Conservation (phyloP, 1,140 invertebrate species). For the Bombus picipes region DNA sequence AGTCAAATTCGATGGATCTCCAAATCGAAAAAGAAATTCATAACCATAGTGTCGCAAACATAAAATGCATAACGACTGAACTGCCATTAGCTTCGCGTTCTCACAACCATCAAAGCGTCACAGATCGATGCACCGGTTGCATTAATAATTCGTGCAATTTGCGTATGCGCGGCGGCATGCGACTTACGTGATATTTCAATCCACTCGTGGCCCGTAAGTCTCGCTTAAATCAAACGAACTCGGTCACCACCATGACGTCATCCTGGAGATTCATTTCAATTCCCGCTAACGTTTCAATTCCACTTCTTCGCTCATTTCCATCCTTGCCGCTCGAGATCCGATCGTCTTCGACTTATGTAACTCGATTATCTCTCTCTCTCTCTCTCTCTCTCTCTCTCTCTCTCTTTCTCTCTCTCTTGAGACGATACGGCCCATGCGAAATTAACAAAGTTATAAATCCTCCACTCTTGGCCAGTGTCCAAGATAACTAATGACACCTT, state of each 20-base stretch:
- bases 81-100: background rate
- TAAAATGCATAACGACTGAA: background rate
- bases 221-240: conserved; percentile 42
- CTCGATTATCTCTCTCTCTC: conserved; percentile 30
- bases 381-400: background rate
- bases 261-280: conserved; percentile 17
- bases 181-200: conserved; percentile 48
- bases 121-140: conserved; percentile 24
- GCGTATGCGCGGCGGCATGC: conserved; percentile 20
- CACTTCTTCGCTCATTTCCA: background rate
- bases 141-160: conserved; percentile 26
- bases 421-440: conserved; percentile 55
- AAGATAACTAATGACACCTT: conserved; percentile 63
- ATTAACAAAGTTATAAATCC: conserved; percentile 66
- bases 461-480: conserved; percentile 20
- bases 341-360: conserved; percentile 23
- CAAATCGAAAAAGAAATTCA: background rate
- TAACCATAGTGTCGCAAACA: background rate
- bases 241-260: conserved; percentile 36
- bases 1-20: too few species aligned
- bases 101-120: background rate
- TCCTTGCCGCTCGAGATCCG: background rate
- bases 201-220: conserved; percentile 12
- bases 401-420: background rate
- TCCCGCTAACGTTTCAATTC: conserved; percentile 19